Evolutionary conservation across 2,797 vertebrate genomes (phyloP).

Genomic region (Pangasius larnaudii): DNA sequence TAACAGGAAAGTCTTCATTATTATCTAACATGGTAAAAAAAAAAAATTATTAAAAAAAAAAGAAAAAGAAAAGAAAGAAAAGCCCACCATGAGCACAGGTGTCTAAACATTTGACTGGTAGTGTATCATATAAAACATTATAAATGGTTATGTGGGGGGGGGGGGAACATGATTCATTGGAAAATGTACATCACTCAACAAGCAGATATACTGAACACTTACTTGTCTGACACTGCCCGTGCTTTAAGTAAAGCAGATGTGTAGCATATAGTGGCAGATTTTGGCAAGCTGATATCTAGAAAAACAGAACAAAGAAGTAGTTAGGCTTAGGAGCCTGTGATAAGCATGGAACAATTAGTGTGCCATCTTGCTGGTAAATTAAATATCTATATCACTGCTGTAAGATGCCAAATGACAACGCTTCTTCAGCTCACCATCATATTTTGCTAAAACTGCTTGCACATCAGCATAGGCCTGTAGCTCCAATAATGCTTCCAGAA

Average conservation of each 20-base stretch:
- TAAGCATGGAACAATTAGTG: neutral
- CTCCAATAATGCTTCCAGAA: constrained; percentile 95
- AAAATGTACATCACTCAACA: neutral
- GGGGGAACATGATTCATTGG: neutral
- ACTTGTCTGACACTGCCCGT: constrained; percentile 98
- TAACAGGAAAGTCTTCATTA: neutral
- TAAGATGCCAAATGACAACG: too few relatives aligned
- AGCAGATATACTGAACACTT: constrained; percentile 60
- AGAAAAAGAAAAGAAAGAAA: too few relatives aligned
- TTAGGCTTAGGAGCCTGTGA: neutral
- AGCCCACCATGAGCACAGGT: neutral
- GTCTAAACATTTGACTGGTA: neutral
- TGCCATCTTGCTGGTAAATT: neutral
- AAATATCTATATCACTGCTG: neutral
- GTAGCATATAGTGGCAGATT: constrained; percentile 99
- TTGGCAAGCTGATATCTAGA: constrained; percentile 97
- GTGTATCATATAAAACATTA: neutral
- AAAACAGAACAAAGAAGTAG: constrained; percentile 49
- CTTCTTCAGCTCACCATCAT: constrained; percentile 84
- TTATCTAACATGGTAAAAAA: neutral
- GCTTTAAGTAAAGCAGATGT: constrained; percentile 98
- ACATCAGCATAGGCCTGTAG: constrained; percentile 98
- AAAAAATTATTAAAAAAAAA: neutral
- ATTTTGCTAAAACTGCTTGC: constrained; percentile 98
- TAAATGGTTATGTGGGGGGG: neutral